These are phyloP conservation scores for Acanthisitta chloris DNA, from an alignment of 2,113 vertebrate species.

Conservation along the genomic window DNA sequence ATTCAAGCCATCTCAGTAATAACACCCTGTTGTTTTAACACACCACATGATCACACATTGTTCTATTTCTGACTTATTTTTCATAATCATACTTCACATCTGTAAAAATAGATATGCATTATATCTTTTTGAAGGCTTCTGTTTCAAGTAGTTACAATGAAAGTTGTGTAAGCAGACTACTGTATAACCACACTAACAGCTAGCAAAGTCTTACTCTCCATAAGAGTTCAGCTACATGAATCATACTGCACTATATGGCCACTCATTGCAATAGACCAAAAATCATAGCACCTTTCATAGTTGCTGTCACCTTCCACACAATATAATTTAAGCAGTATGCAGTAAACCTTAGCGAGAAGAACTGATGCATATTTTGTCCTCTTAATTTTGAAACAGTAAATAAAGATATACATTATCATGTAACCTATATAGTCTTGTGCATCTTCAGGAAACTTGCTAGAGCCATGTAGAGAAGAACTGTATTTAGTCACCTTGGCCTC, in stretches of 20 bases:
- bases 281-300: background rate
- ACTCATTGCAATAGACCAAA: background rate
- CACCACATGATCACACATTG: background rate
- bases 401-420: background rate
- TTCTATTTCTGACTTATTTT: constrained; percentile 6
- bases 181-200: background rate
- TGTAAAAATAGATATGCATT: background rate
- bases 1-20: background rate
- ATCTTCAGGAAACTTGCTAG: background rate
- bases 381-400: background rate
- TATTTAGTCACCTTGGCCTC: background rate
- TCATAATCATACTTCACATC: background rate
- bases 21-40: background rate
- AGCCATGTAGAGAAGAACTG: background rate
- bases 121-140: background rate
- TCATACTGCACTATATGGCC: background rate
- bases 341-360: background rate
- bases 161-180: background rate
- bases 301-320: background rate
- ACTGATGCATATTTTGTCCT: background rate
- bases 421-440: background rate
- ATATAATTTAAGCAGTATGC: background rate
- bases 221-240: background rate
- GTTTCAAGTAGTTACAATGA: background rate
- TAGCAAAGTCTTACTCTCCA: background rate